Evolutionary conservation across 2,113 vertebrate species (phyloP).

Genomic region (Alosa alosa): DNA sequence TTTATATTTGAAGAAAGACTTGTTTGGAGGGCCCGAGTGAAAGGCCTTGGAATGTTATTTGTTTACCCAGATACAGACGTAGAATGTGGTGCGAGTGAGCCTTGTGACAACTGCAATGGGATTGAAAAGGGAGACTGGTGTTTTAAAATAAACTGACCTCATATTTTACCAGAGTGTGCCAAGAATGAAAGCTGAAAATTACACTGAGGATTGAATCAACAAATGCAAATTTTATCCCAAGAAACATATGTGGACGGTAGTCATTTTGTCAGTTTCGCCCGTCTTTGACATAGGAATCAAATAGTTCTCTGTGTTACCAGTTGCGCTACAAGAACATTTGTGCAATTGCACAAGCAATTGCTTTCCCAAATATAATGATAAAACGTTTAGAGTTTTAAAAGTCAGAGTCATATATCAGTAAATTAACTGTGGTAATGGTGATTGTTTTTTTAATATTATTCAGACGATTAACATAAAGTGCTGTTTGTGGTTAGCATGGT

Average conservation of each 20-base stretch:
- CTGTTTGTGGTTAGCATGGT: no score
- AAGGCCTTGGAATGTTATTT: constrained; percentile 55
- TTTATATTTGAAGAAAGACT: constrained; percentile 47
- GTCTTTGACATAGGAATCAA: neutral
- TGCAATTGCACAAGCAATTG: no score
- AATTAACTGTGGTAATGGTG: no score
- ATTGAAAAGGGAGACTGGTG: constrained; percentile 54
- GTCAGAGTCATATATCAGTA: no score
- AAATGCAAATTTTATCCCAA: constrained; percentile 40
- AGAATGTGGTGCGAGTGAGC: constrained; percentile 43
- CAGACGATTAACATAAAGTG: no score
- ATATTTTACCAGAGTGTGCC: constrained; percentile 67
- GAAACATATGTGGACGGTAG: neutral
- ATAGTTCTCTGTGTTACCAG: no score
- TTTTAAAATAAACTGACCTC: constrained; percentile 69
- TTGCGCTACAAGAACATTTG: no score
- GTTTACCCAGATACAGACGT: constrained; percentile 57
- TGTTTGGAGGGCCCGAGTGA: constrained; percentile 48
- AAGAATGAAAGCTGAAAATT: constrained; percentile 60
- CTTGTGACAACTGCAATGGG: constrained; percentile 48
- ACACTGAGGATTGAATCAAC: constrained; percentile 61
- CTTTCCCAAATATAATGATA: no score
- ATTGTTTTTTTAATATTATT: no score
- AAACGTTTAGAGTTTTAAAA: no score
- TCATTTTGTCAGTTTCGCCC: neutral